Conservation (phyloP, 1,140 invertebrate genomes). For the Drosophila nannoptera region DNA sequence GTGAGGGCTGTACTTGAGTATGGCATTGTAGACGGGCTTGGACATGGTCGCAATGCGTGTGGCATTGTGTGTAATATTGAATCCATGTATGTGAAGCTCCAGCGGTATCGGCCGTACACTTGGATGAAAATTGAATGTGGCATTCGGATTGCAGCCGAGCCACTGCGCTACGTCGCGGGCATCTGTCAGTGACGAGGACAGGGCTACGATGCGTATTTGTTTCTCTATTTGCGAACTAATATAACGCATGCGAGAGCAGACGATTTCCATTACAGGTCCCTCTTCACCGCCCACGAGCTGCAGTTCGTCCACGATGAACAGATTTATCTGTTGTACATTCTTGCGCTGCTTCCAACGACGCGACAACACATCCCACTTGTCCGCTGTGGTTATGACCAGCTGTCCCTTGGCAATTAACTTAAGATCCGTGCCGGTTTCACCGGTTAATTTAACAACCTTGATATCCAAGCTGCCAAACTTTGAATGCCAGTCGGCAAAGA, state of each 20-base stretch:
- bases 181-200: conserved; percentile 96
- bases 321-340: conserved; percentile 97
- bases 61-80: conserved; percentile 98
- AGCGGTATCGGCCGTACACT: conserved; percentile 96
- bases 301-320: conserved; percentile 99
- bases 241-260: conserved; percentile 98
- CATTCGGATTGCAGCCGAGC: conserved; percentile 95
- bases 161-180: conserved; percentile 97
- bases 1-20: conserved; percentile 91
- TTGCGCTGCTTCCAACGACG: conserved; percentile 99
- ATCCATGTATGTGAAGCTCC: conserved; percentile 97
- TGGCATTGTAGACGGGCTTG: conserved; percentile 97
- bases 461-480: conserved; percentile 89
- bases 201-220: conserved; percentile 95
- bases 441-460: conserved; percentile 92
- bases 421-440: conserved; percentile 98
- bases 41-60: conserved; percentile 97
- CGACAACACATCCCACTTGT: conserved; percentile 99
- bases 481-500: conserved; percentile 93
- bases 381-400: conserved; percentile 97
- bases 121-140: conserved; percentile 99
- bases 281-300: conserved; percentile 93
- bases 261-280: conserved; percentile 96
- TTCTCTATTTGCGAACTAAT: conserved; percentile 97
- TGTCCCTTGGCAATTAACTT: conserved; percentile 95